Conservation (phyloP, 2,888 invertebrate species). For the Panorpa germanica region DNA sequence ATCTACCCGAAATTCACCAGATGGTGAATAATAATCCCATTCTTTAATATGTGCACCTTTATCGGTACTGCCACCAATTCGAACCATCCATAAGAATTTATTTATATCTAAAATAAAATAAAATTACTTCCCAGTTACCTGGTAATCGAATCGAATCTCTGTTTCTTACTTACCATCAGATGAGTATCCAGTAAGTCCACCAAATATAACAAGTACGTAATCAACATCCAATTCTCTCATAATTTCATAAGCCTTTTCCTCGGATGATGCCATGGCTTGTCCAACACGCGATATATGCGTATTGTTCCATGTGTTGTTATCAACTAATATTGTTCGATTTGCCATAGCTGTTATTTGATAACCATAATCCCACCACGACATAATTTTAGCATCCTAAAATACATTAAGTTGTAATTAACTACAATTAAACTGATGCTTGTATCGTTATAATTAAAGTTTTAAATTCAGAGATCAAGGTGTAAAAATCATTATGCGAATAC, state of each 20-base stretch:
- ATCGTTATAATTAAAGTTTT: slow-evolving; percentile 18
- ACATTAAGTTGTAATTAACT: slow-evolving; percentile 17
- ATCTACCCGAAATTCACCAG: slow-evolving; percentile 93
- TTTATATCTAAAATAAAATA: slow-evolving; percentile 58
- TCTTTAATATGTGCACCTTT: slow-evolving; percentile 90
- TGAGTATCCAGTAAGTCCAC: slow-evolving; percentile 95
- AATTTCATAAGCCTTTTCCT: slow-evolving; percentile 94
- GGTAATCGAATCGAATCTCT: not conserved
- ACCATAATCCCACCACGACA: slow-evolving; percentile 99
- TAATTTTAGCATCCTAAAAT: slow-evolving; percentile 73
- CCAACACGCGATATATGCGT: slow-evolving; percentile 96
- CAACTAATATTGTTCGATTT: slow-evolving; percentile 91
- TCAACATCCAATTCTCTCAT: slow-evolving; percentile 95
- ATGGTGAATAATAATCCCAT: slow-evolving; percentile 87
- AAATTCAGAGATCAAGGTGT: slow-evolving; percentile 15
- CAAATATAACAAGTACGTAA: slow-evolving; percentile 95
- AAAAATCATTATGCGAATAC: slow-evolving; percentile 7
- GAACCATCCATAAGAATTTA: slow-evolving; percentile 99
- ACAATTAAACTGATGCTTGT: slow-evolving; percentile 11
- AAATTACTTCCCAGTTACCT: not conserved
- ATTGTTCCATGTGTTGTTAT: slow-evolving; percentile 99
- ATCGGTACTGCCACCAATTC: slow-evolving; percentile 87
- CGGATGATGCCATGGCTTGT: slow-evolving; percentile 95
- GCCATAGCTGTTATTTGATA: slow-evolving; percentile 99
- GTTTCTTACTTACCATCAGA: slow-evolving; percentile 61